Conservation (phyloP, 2,113 vertebrate genomes). For the Phaetusa simplex region DNA sequence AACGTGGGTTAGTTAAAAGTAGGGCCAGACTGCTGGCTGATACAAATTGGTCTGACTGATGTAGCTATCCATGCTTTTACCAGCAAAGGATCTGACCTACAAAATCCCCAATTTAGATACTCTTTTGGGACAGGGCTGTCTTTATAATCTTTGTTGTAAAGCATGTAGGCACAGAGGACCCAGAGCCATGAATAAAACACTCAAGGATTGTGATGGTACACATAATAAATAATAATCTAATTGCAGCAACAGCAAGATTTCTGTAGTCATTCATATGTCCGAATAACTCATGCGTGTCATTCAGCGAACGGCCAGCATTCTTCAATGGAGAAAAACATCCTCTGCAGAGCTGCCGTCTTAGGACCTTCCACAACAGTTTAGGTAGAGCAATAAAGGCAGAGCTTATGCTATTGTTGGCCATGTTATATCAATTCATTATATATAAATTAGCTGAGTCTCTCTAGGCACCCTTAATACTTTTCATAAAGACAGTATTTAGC, state of each 20-base stretch:
- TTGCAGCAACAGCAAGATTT: conserved; percentile 6
- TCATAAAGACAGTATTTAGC: neutral
- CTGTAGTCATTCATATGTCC: neutral
- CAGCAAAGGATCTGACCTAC: conserved; percentile 31
- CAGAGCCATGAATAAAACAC: conserved; percentile 48
- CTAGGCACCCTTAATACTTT: neutral
- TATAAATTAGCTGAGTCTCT: neutral
- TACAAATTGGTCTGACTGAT: conserved; percentile 27
- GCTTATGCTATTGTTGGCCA: conserved; percentile 49
- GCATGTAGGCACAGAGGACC: neutral
- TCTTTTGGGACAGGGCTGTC: conserved; percentile 2
- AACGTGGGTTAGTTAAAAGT: neutral
- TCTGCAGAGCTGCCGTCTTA: neutral
- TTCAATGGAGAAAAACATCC: neutral
- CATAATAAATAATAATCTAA: conserved; percentile 45
- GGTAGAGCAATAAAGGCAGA: conserved; percentile 32
- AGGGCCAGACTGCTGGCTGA: conserved; percentile 22
- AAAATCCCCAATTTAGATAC: conserved; percentile 2
- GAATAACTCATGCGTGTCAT: neutral
- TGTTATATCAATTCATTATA: conserved; percentile 21
- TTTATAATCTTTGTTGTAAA: neutral
- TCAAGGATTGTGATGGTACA: conserved; percentile 63
- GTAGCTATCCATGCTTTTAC: conserved; percentile 43
- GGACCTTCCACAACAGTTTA: neutral
- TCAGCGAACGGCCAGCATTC: neutral